Conservation (phyloP, 1,140 invertebrate genomes). For the Aricia agestis region DNA sequence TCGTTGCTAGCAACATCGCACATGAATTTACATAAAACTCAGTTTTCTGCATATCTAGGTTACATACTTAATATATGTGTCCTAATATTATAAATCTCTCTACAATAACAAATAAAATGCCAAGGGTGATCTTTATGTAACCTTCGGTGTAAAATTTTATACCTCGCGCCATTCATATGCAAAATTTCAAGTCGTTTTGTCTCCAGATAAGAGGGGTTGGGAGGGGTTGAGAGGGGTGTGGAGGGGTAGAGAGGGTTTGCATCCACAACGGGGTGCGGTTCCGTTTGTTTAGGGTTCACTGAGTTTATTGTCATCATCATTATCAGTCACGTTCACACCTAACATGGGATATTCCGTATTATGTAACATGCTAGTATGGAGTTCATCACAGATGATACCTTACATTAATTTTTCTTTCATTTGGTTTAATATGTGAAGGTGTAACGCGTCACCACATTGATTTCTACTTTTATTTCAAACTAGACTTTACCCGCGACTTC, state of each 20-base stretch:
- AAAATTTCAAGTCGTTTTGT: conserved; percentile 27
- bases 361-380: too few relatives aligned
- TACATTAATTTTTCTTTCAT: too few relatives aligned
- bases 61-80: not conserved
- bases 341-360: too few relatives aligned
- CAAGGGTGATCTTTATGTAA: conserved; percentile 16
- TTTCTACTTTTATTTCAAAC: too few relatives aligned
- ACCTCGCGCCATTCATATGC: conserved; percentile 23
- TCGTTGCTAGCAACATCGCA: too few relatives aligned
- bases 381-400: too few relatives aligned
- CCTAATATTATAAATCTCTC: not conserved
- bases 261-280: not conserved
- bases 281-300: not conserved
- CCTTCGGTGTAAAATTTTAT: conserved; percentile 16
- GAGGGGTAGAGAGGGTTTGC: too few relatives aligned
- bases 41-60: too few relatives aligned
- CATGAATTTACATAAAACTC: too few relatives aligned
- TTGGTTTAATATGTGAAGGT: too few relatives aligned
- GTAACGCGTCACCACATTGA: too few relatives aligned
- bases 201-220: conserved; percentile 16
- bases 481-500: too few relatives aligned
- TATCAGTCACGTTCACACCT: not conserved
- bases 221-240: not conserved
- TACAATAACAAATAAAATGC: conserved; percentile 7
- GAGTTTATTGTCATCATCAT: not conserved